Conservation (phyloP, 1,140 invertebrate species). For the Caenorhabditis tropicalis region DNA sequence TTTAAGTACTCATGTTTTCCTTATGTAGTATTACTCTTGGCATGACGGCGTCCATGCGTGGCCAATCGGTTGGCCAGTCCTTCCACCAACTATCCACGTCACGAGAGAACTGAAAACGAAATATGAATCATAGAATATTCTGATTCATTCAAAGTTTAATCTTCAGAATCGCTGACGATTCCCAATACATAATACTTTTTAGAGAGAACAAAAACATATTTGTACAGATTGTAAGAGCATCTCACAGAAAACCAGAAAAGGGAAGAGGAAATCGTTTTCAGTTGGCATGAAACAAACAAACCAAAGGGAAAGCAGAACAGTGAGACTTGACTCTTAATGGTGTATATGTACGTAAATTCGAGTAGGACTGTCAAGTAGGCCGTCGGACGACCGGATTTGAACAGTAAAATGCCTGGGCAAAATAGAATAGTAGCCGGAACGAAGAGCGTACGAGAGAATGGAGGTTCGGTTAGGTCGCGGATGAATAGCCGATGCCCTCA, state of each 20-base stretch:
- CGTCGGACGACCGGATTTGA: slow-evolving; percentile 36
- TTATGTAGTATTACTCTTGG: slow-evolving; percentile 63
- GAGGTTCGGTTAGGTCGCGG: slow-evolving; percentile 37
- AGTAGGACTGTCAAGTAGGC: slow-evolving; percentile 37
- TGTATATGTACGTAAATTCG: slow-evolving; percentile 42
- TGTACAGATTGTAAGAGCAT: not conserved
- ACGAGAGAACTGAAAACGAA: slow-evolving; percentile 67
- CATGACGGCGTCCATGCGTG: slow-evolving; percentile 70
- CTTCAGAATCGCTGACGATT: not conserved
- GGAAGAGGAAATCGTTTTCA: not conserved
- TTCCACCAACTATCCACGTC: slow-evolving; percentile 69
- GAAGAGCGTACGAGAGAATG: not conserved
- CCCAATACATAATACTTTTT: not conserved
- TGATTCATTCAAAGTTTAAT: slow-evolving; percentile 22
- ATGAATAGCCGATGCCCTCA: slow-evolving; percentile 18
- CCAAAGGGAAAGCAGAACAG: not conserved
- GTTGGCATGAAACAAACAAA: slow-evolving; percentile 11
- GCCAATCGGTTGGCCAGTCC: slow-evolving; percentile 71
- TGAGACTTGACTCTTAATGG: slow-evolving; percentile 34
- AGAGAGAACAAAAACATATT: not conserved
- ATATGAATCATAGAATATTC: slow-evolving; percentile 41
- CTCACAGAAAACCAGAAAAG: not conserved
- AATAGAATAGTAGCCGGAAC: slow-evolving; percentile 9
- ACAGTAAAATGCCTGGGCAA: slow-evolving; percentile 23
- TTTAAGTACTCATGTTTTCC: not conserved